Evolutionary conservation across 1,140 invertebrate genomes (phyloP).

Genomic region (Olivierus martensii): DNA sequence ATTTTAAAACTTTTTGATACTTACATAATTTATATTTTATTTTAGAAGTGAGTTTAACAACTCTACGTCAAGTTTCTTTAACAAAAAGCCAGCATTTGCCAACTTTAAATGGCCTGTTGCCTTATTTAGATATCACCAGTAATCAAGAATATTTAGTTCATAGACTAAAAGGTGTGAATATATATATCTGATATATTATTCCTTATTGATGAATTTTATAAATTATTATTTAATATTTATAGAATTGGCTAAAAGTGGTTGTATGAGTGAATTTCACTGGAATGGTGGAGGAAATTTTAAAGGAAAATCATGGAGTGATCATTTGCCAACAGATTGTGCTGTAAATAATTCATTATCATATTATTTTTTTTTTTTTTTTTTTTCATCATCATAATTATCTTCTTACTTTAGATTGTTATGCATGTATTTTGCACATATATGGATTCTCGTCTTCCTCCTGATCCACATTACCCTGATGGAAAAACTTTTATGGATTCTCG

Average conservation of each 20-base stretch:
- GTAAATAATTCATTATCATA: not conserved
- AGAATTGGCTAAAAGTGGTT: slow-evolving; percentile 57
- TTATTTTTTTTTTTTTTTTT: not conserved
- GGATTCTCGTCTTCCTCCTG: slow-evolving; percentile 58
- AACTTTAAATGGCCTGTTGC: slow-evolving; percentile 49
- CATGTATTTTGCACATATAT: slow-evolving; percentile 74
- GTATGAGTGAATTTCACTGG: slow-evolving; percentile 68
- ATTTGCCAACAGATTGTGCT: slow-evolving; percentile 47
- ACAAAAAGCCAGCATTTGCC: slow-evolving; percentile 49
- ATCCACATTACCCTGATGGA: slow-evolving; percentile 55
- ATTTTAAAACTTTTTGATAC: too few relatives aligned
- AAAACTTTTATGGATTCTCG: slow-evolving; percentile 67
- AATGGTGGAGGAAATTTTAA: slow-evolving; percentile 54
- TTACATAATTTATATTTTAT: too few relatives aligned
- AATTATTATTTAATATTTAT: too few relatives aligned
- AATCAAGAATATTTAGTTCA: slow-evolving; percentile 72
- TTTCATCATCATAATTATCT: too few relatives aligned
- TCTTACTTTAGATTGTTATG: not conserved
- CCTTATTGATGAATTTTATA: too few relatives aligned
- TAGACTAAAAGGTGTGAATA: slow-evolving; percentile 40
- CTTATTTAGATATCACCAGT: slow-evolving; percentile 57
- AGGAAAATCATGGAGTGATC: slow-evolving; percentile 59
- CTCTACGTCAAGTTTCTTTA: slow-evolving; percentile 33
- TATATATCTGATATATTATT: too few relatives aligned
- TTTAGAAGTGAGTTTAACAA: slow-evolving; percentile 27